Conservation (phyloP, 2,113 vertebrate genomes). For the Gasterosteus nipponicus region DNA sequence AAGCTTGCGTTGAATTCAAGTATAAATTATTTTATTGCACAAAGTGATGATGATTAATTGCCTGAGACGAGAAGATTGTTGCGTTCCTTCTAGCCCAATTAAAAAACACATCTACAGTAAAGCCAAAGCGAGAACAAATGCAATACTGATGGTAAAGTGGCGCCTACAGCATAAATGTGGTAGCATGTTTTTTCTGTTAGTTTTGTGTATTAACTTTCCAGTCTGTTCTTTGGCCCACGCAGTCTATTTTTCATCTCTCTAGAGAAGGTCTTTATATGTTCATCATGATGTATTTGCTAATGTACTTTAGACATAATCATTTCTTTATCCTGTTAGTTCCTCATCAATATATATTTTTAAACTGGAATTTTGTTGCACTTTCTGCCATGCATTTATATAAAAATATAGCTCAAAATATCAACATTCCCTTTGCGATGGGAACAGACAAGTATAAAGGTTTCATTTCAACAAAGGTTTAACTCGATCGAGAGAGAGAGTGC, state of each 20-base stretch:
- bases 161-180: background rate
- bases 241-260: background rate
- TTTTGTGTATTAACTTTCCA: background rate
- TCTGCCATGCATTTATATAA: background rate
- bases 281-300: background rate
- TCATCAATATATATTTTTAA: background rate
- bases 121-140: background rate
- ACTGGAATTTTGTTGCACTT: background rate
- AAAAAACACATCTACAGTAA: background rate
- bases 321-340: background rate
- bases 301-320: background rate
- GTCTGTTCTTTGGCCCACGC: background rate
- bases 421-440: background rate
- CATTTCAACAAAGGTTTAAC: slow-evolving; percentile 5
- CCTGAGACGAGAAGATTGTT: background rate
- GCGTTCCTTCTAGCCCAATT: background rate
- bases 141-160: background rate
- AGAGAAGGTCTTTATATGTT: background rate
- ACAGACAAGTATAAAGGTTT: slow-evolving; percentile 2
- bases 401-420: background rate
- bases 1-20: background rate
- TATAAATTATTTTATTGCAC: background rate
- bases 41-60: background rate
- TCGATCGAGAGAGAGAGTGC: background rate
- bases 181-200: background rate